Conservation (phyloP, 2,113 vertebrate genomes). For the Syrrhaptes paradoxus region DNA sequence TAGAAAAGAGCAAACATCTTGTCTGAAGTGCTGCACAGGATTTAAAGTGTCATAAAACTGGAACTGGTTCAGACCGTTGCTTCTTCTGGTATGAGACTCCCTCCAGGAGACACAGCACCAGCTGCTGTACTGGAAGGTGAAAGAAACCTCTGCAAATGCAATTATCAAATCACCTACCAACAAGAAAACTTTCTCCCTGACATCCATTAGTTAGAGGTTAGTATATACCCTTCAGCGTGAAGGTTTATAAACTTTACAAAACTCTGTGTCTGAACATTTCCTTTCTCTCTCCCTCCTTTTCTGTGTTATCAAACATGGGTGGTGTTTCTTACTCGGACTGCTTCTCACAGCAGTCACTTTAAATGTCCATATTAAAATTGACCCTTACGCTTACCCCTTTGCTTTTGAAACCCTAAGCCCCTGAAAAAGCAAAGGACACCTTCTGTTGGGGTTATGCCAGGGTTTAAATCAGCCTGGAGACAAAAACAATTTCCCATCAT, state of each 20-base stretch:
- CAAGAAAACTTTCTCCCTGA: not conserved
- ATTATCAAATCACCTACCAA: not conserved
- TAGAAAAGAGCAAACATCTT: not conserved
- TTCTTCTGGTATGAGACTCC: not conserved
- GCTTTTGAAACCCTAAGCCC: not conserved
- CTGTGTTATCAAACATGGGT: not conserved
- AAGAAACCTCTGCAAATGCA: not conserved
- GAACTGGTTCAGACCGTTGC: not conserved
- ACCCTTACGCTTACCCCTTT: not conserved
- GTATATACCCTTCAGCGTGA: not conserved
- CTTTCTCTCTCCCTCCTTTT: not conserved
- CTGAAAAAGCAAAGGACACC: not conserved
- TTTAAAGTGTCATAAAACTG: not conserved
- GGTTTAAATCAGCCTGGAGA: not conserved
- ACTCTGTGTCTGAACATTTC: not conserved
- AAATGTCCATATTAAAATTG: not conserved
- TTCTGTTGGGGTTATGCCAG: not conserved
- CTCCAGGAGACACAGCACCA: not conserved
- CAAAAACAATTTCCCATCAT: not conserved
- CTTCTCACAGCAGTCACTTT: not conserved
- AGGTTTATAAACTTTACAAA: not conserved
- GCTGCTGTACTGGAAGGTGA: not conserved
- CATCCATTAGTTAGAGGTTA: not conserved
- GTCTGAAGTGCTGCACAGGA: not conserved
- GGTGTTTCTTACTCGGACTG: not conserved